Evolutionary conservation across 1,140 invertebrate species (phyloP).

Genomic region (Arctopsyche grandis): DNA sequence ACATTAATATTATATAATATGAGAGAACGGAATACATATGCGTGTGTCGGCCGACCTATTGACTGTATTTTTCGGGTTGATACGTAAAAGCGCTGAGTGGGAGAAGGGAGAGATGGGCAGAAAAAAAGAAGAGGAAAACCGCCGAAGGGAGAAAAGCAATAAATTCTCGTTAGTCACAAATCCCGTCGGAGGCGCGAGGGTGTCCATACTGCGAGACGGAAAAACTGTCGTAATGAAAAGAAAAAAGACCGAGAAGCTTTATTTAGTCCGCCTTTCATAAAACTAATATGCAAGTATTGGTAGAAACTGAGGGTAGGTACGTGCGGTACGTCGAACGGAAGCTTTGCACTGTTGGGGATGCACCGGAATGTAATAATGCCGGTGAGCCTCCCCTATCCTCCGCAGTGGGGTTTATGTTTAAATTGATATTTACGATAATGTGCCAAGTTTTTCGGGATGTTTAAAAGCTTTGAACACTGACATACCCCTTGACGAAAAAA

Average conservation of each 20-base stretch:
- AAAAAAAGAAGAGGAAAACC: neutral
- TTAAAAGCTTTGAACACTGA: neutral
- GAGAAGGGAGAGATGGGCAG: neutral
- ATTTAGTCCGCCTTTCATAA: conserved; percentile 51
- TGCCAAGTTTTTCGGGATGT: conserved; percentile 46
- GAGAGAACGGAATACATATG: neutral
- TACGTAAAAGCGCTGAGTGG: neutral
- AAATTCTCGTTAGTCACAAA: conserved; percentile 46
- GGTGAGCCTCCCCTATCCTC: conserved; percentile 1
- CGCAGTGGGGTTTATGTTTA: neutral
- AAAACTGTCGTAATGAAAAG: conserved; percentile 48
- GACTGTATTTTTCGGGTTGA: neutral
- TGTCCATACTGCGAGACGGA: conserved; percentile 7
- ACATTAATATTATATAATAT: neutral
- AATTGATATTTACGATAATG: conserved; percentile 56
- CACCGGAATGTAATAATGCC: conserved; percentile 54
- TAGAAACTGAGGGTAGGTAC: conserved; percentile 16
- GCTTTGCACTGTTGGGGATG: conserved; percentile 45
- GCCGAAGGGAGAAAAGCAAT: conserved; percentile 42
- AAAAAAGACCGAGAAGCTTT: conserved; percentile 41
- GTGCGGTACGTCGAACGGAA: conserved; percentile 9
- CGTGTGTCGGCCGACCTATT: neutral
- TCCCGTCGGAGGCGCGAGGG: conserved; percentile 15
- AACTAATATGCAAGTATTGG: conserved; percentile 55
- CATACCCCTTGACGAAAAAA: neutral